Evolutionary conservation across 2,888 invertebrate genomes (phyloP).

Genomic region (Apamea anceps): DNA sequence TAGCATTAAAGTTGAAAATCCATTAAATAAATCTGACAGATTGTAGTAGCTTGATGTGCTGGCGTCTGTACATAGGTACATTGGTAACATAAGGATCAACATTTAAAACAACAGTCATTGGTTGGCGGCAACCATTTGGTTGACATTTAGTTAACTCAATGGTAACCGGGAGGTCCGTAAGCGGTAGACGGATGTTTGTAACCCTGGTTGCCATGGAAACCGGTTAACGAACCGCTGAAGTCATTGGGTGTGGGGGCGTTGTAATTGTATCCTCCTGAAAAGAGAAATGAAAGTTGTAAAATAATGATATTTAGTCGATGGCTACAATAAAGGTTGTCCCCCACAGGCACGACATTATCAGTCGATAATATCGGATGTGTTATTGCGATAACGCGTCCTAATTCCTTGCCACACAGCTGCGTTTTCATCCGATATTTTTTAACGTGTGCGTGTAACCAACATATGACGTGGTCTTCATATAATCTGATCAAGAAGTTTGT

Average conservation of each 20-base stretch:
- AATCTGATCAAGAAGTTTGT: too few relatives aligned
- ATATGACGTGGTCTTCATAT: too few relatives aligned
- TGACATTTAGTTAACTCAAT: slow-evolving; percentile 66
- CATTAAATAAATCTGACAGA: too few relatives aligned
- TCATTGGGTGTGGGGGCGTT: slow-evolving; percentile 75
- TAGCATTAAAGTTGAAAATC: too few relatives aligned
- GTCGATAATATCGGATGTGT: too few relatives aligned
- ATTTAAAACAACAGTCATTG: slow-evolving; percentile 41
- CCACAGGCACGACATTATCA: too few relatives aligned
- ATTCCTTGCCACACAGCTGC: too few relatives aligned
- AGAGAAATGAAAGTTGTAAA: neutral
- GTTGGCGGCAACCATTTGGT: slow-evolving; percentile 40
- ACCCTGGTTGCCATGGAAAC: slow-evolving; percentile 79
- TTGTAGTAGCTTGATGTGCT: too few relatives aligned
- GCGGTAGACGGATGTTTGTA: slow-evolving; percentile 74
- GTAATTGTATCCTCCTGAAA: slow-evolving; percentile 82
- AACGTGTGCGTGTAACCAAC: too few relatives aligned
- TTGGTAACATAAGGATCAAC: slow-evolving; percentile 44
- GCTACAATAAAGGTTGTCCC: too few relatives aligned
- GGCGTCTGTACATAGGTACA: neutral
- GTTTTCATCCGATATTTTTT: too few relatives aligned
- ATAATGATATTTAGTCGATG: neutral
- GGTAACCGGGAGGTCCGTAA: slow-evolving; percentile 84
- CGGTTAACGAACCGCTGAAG: slow-evolving; percentile 84
- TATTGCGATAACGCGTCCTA: too few relatives aligned